These are phyloP conservation scores for Cosmopolites sordidus DNA, from an alignment of 2,888 invertebrate species.

Conservation along the genomic window DNA sequence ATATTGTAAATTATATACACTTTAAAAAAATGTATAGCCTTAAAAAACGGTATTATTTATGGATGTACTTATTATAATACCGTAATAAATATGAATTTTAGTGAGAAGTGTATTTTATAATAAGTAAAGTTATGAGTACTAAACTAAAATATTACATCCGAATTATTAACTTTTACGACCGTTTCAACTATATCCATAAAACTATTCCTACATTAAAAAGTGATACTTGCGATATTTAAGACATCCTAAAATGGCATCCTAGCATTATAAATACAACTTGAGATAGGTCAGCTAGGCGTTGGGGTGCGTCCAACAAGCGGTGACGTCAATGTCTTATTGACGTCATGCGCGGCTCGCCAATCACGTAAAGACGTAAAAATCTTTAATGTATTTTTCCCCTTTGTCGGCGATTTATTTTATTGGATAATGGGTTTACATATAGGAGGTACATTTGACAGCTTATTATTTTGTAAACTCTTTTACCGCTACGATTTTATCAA, in stretches of 20 bases:
- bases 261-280: neutral
- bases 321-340: conserved; percentile 12
- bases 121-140: no score
- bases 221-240: no score
- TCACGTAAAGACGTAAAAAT: neutral
- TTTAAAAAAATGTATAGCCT: no score
- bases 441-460: neutral
- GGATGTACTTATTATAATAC: no score
- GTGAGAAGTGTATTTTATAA: no score
- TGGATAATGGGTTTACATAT: neutral
- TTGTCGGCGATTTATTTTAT: neutral
- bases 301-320: neutral
- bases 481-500: neutral
- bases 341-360: conserved; percentile 11
- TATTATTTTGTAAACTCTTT: neutral
- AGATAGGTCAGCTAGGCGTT: conserved; percentile 1
- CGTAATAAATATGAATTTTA: no score
- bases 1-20: no score
- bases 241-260: neutral
- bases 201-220: no score
- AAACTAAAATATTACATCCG: no score
- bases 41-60: no score
- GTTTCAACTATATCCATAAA: no score
- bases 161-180: no score
- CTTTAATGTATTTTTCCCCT: neutral